Percentiles rank a stretch among this genome's conserved stretches.
Evolutionary conservation across 2,113 vertebrate genomes (phyloP).

Genomic region (Zeus faber): DNA sequence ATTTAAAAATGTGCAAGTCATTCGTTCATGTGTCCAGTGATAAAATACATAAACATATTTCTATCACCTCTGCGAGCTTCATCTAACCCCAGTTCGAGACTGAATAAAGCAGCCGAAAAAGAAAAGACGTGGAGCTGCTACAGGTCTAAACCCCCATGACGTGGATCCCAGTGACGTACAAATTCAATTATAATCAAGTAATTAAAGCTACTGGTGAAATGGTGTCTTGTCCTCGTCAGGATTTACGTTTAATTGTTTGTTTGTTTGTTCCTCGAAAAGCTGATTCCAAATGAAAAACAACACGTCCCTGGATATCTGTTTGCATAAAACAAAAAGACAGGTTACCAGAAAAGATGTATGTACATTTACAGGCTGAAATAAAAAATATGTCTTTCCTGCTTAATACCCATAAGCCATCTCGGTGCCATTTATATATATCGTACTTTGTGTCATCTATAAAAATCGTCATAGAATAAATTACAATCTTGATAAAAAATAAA

Average conservation of each 20-base stretch:
- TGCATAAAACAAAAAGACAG: conserved; percentile 78
- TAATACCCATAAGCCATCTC: conserved; percentile 74
- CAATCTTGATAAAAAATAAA: conserved; percentile 72
- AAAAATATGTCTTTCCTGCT: conserved; percentile 51
- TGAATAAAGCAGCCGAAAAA: conserved; percentile 71
- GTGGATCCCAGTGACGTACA: conserved; percentile 70
- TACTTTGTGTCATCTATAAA: conserved; percentile 80
- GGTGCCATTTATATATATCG: conserved; percentile 80
- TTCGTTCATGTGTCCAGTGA: conserved; percentile 90
- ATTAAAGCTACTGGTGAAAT: conserved; percentile 89
- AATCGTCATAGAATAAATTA: conserved; percentile 82
- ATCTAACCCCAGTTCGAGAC: conserved; percentile 73
- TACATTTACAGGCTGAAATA: conserved; percentile 80
- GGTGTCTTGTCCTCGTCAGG: conserved; percentile 73
- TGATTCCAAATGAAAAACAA: conserved; percentile 81
- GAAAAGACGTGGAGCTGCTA: conserved; percentile 64
- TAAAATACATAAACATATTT: conserved; percentile 95
- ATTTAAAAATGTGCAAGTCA: conserved; percentile 92
- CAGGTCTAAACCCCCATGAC: conserved; percentile 86
- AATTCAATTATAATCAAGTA: conserved; percentile 79
- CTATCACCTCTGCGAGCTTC: conserved; percentile 88
- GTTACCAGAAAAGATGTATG: conserved; percentile 87
- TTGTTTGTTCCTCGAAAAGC: conserved; percentile 80
- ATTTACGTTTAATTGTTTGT: conserved; percentile 60
- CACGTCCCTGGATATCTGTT: conserved; percentile 89